phyloP scores from a whole-genome alignment of 1,140 invertebrate genomes.

The Aphaenogaster floridana region DNA sequence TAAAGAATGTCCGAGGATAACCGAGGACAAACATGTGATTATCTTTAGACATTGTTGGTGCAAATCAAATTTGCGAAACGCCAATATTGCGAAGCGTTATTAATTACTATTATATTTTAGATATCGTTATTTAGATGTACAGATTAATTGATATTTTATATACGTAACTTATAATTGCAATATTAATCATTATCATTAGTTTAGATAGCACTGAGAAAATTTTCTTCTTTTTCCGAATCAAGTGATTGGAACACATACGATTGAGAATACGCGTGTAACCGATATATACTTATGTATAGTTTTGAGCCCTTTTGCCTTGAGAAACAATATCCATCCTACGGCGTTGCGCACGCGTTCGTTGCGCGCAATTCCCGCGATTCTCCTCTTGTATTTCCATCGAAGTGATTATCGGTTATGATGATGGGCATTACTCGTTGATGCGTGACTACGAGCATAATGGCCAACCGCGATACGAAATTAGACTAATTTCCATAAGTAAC shows the following conservation, averaged over 20 bases:
- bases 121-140: neutral
- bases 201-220: neutral
- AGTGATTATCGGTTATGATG: constrained; percentile 63
- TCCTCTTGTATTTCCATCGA: constrained; percentile 66
- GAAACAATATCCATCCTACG: constrained; percentile 33
- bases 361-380: constrained; percentile 64
- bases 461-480: constrained; percentile 60
- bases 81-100: neutral
- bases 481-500: constrained; percentile 72
- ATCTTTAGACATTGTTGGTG: neutral
- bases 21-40: neutral
- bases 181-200: constrained; percentile 12
- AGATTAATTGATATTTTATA: constrained; percentile 1
- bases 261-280: neutral
- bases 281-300: neutral
- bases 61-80: neutral
- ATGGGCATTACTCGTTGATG: constrained; percentile 64
- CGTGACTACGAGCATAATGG: constrained; percentile 55
- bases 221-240: neutral
- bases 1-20: neutral
- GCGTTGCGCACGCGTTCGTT: constrained; percentile 27
- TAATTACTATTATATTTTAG: neutral
- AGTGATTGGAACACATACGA: neutral
- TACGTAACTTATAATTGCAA: neutral
- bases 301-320: constrained; percentile 34